Percentiles rank a stretch among this genome's conserved stretches.
phyloP scores from a whole-genome alignment of 2,888 invertebrate genomes.

The Gandaritis pyraliata region DNA sequence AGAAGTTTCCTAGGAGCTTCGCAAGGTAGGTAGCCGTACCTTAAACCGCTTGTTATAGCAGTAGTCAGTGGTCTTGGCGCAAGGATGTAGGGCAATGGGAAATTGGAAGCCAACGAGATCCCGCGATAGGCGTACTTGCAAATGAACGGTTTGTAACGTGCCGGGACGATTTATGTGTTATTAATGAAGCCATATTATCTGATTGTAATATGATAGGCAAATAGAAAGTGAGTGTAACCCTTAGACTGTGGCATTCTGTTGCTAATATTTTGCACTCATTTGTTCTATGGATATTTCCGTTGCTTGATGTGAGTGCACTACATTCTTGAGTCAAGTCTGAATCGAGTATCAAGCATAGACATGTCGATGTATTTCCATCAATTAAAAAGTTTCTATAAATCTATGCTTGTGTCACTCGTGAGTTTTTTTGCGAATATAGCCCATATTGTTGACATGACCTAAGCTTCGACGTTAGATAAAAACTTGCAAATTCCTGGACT shows the following conservation, averaged over 20 bases:
- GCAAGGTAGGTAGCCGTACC: neutral
- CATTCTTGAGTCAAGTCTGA: too few relatives aligned
- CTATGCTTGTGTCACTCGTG: too few relatives aligned
- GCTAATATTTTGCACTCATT: neutral
- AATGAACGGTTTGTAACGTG: slow-evolving; percentile 37
- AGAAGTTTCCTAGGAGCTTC: too few relatives aligned
- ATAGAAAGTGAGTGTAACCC: slow-evolving; percentile 21
- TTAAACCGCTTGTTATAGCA: slow-evolving; percentile 9
- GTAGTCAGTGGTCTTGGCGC: slow-evolving; percentile 21
- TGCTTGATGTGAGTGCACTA: too few relatives aligned
- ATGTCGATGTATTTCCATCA: too few relatives aligned
- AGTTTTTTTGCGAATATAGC: too few relatives aligned
- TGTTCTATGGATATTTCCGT: too few relatives aligned
- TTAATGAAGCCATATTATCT: slow-evolving; percentile 39
- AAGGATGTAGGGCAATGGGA: slow-evolving; percentile 42
- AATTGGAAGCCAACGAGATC: slow-evolving; percentile 40
- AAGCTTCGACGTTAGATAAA: too few relatives aligned
- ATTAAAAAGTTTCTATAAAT: too few relatives aligned
- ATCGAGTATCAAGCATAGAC: too few relatives aligned
- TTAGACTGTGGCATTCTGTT: neutral
- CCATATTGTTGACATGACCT: too few relatives aligned
- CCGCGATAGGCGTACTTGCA: slow-evolving; percentile 34
- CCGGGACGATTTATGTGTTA: slow-evolving; percentile 34
- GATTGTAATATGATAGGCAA: slow-evolving; percentile 31
- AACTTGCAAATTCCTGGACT: too few relatives aligned